Percentiles rank a stretch among this genome's conserved stretches.
phyloP scores from a whole-genome alignment of 2,888 invertebrate genomes.

The Halictus ligatus region DNA sequence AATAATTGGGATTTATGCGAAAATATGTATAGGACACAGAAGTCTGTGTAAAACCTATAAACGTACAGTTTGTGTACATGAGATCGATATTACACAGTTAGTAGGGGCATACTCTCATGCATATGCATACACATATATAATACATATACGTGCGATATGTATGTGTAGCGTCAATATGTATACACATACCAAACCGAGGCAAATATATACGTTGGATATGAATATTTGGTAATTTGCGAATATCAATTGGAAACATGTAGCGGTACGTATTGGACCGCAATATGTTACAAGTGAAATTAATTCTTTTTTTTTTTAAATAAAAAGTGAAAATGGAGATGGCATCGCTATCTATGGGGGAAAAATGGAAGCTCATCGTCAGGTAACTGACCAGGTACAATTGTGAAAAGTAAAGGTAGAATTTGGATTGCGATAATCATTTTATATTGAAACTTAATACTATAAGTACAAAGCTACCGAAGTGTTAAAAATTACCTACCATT shows the following conservation, averaged over 20 bases:
- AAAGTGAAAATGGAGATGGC: neutral
- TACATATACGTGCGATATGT: neutral
- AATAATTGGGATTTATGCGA: slow-evolving; percentile 34
- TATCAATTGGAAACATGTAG: neutral
- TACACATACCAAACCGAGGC: neutral
- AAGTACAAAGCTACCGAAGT: slow-evolving; percentile 2
- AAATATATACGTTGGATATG: neutral
- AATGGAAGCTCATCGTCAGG: neutral
- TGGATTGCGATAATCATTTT: slow-evolving; percentile 16
- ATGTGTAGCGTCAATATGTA: neutral
- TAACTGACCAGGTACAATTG: neutral
- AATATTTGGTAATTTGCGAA: neutral
- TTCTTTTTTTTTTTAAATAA: slow-evolving; percentile 2
- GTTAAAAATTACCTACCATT: slow-evolving; percentile 11
- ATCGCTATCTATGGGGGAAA: slow-evolving; percentile 1
- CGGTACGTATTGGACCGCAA: neutral
- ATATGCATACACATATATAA: neutral
- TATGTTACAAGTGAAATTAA: neutral
- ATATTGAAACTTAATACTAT: neutral
- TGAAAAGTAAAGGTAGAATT: neutral
- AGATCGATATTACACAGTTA: slow-evolving; percentile 6
- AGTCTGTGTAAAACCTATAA: neutral
- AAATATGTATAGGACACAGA: neutral
- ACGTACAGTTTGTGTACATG: neutral
- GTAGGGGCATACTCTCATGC: neutral